Evolutionary conservation across 2,113 vertebrate species (phyloP).

Genomic region (Neoarius graeffei): DNA sequence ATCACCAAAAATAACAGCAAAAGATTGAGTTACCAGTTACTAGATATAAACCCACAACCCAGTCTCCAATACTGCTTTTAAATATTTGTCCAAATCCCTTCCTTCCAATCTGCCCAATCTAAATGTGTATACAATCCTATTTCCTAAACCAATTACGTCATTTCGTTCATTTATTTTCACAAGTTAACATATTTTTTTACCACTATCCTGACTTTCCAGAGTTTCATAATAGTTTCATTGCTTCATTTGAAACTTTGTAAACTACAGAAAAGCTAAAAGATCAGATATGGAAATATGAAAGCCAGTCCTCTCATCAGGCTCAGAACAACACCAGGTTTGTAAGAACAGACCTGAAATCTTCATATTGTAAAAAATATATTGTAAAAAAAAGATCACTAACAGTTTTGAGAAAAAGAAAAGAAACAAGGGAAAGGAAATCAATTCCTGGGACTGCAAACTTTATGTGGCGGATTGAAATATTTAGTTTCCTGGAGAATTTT

Average conservation of each 20-base stretch:
- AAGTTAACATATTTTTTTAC: background rate
- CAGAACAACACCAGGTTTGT: background rate
- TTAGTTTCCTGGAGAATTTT: background rate
- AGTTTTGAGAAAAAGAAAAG: background rate
- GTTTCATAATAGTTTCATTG: background rate
- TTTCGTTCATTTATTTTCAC: conserved; percentile 19
- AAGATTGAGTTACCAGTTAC: conserved; percentile 17
- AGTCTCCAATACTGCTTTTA: background rate
- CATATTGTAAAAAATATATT: no score
- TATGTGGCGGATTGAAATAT: no score
- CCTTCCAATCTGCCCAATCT: conserved; percentile 12
- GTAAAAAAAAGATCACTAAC: no score
- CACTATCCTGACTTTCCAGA: background rate
- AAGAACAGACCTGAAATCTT: background rate
- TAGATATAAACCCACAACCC: conserved; percentile 25
- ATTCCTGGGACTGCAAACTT: background rate
- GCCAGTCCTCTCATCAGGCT: background rate
- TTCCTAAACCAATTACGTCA: conserved; percentile 29
- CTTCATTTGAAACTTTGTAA: background rate
- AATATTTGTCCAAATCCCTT: conserved; percentile 25
- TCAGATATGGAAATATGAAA: background rate
- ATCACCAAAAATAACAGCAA: conserved; percentile 26
- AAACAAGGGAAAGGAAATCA: background rate
- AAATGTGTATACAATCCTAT: conserved; percentile 13
- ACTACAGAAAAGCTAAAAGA: background rate